Base-by-base conservation (phyloP, 1,140 invertebrate genomes). In the Heliconius hermathena region DNA sequence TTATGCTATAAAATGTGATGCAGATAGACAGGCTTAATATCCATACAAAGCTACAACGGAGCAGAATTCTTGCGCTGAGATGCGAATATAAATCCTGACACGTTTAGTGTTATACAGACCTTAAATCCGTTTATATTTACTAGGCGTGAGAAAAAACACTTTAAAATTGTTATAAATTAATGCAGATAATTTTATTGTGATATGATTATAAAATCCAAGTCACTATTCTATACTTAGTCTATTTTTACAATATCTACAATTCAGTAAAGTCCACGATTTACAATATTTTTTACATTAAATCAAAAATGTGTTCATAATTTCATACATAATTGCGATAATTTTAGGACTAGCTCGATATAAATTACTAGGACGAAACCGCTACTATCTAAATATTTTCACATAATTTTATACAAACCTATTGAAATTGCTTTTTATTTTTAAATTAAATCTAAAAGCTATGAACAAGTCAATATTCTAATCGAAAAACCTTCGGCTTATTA, bases 191-290 rank as follows among this genome's bases (percentile, higher is more conserved):
- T 87, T 90, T 83, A 86, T 80, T 85, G 90, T 94, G 92, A 94
- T 94, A 94, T 94, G 92, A 90, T 94, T 91, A 93, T 89, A 94
- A 94, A 94, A 93, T 91, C 89, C 90, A 92, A 89, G 87, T 91
- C 88, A 87, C 85, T 90, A 88, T 81, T 71, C 86, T 90, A 90
- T 11, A 83, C 84, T 86, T 89, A 87, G 89, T 91, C 70, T 73
- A 86, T 88, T 89, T 91, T 87, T 94, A 94, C 92, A 93, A 88
- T 94, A 94, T 94, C 93, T 93, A 94, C 93, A 94, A 82, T 88
- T 81, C 22, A 86, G 83, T 85, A 87, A 89, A 83, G 75, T 78
- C 38, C 87, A 84, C 74, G 81, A 91, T 87, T 86, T 91, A 90
- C 87, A 88, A 79, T 79, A 71, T 84, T 87, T 26, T 86, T 84